Conservation (phyloP, 2,888 invertebrate species). For the Caenorhabditis parvicauda region DNA sequence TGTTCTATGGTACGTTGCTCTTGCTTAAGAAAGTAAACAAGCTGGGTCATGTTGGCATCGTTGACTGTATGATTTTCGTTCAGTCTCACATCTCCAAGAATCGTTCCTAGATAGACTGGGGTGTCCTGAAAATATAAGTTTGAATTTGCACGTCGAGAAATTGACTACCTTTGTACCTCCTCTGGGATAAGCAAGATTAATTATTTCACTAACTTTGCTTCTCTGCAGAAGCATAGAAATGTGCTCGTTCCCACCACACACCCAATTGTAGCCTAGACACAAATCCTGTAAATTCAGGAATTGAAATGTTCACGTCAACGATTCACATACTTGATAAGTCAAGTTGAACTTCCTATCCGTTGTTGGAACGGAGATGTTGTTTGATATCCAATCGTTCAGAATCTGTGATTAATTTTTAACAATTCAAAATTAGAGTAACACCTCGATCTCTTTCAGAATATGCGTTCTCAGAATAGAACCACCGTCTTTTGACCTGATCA, state of each 20-base stretch:
- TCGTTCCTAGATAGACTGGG: constrained; percentile 59
- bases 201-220: constrained; percentile 50
- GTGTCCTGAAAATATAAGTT: constrained; percentile 42
- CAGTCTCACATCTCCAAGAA: constrained; percentile 53
- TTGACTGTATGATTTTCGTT: constrained; percentile 48
- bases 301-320: background rate
- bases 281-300: constrained; percentile 30
- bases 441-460: constrained; percentile 49
- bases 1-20: constrained; percentile 44
- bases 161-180: constrained; percentile 56
- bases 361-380: constrained; percentile 54
- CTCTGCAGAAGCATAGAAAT: constrained; percentile 55
- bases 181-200: constrained; percentile 55
- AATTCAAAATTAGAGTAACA: background rate
- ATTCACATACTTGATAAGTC: constrained; percentile 51
- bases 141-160: background rate
- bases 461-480: constrained; percentile 51
- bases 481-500: constrained; percentile 53
- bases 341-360: constrained; percentile 51
- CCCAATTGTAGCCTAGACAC: constrained; percentile 48
- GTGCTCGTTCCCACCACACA: constrained; percentile 58
- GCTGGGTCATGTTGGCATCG: constrained; percentile 54
- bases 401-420: constrained; percentile 17
- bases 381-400: constrained; percentile 54
- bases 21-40: constrained; percentile 60